Evolutionary conservation across 37 sponge, comb jelly and placozoan species (phyloP), one percentile per base, ranked within the genome.

Genomic region (Halichondria panicea): DNA sequence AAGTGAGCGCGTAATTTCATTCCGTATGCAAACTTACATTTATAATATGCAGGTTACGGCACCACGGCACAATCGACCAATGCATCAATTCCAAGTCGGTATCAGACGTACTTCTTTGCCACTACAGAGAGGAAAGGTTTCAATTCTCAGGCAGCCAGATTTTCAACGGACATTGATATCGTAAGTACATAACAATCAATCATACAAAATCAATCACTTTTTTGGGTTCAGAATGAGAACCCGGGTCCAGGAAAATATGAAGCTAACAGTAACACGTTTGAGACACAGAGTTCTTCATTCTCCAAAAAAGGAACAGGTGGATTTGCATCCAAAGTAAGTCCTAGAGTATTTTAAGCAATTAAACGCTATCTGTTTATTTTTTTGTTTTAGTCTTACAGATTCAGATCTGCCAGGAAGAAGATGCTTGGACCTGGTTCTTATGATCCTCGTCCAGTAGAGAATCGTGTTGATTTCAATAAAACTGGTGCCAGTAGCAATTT

Each of bases 61-160:
- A n/a, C n/a, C n/a, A n/a, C n/a, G n/a, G n/a, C n/a, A n/a, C 95
- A 92, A 30, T 75, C 93, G 36, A 80, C 77, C 25, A 39, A 59
- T 42, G 79, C 87, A n/a, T 90, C 97, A 41, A 96, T 96, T 43
- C 97, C 97, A 15, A 76, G 81, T 28, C 87, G 87, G 30, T 96
- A 96, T 65, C 91, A 87, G 52, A 90, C 91, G 3, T 80, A 81
- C 57, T 84, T 93, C 80, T 74, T 65, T 21, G 33, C 66, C 31
- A 77, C 66, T 38, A 80, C 68, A 28, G 94, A 96, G 74, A 80
- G 62, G 28, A 90, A 84, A 65, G 94, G 94, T 5, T 96, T 96
- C 83, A 84, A 79, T 50, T 70, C 81, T 0, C 75, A 73, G 59
- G 66, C 91, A 25, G 54, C 95, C 19, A 67, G 97, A 15, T 96